Evolutionary conservation across 2,113 vertebrate genomes (phyloP), one percentile per base, ranked within the genome.

Genomic region (Gambusia holbrooki): DNA sequence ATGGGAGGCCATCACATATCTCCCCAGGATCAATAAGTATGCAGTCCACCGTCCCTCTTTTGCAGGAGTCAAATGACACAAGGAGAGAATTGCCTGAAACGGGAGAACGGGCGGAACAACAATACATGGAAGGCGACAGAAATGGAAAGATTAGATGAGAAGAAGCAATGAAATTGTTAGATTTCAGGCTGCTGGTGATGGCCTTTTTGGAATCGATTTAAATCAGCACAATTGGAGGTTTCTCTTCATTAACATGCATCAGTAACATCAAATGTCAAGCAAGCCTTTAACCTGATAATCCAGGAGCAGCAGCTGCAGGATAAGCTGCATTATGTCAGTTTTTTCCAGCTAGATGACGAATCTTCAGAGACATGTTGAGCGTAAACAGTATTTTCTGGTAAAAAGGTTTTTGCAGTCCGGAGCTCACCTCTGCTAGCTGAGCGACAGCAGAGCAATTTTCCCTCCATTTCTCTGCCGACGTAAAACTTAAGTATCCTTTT

Each of bases 1-100:
- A 88, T 74, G 81, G 83, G 72, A 80, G 78, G 74, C 86, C 78
- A 71, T 87, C 90, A 74, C 87, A 90, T 84, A 87, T 88, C 88
- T 58, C 83, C 71, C 33, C 62, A 62, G 5, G 80, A 85, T 92
- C 90, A 81, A 92, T 92, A 89, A 60, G 71, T 76, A 87, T 84
- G 89, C 88, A 84, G 86, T 79, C 86, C 58, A 28, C 76, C 82
- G 83, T 88, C 82, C 70, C 79, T 37, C 88, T 79, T 66, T 40
- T 60, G 81, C 81, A 17, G 14, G 81, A 88, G 85, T 85, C 85
- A 84, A 87, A 88, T 84, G 83, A 79, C 33, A 63, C 19, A 63
- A 76, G 73, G 65, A 54, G 42, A 71, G 45, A 67, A 78, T 73
- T 80, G 74, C 73, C 63, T 15, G 68, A 73, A 71, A 45, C 22